Evolutionary conservation across 2,113 vertebrate species (phyloP), one percentile per base, ranked within the genome.

Genomic region (Pipa parva): DNA sequence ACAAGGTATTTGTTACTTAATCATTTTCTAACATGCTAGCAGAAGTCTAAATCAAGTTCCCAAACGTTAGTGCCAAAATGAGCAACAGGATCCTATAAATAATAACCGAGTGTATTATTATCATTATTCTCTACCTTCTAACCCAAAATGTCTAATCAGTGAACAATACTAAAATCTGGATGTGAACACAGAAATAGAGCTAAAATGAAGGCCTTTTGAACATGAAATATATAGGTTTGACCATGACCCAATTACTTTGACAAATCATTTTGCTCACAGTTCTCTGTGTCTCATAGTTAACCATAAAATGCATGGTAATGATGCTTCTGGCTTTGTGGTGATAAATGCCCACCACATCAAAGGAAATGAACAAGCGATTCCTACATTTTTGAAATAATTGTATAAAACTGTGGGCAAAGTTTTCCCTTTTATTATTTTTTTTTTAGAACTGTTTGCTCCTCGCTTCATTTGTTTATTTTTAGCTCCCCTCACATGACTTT

Each of bases 161-260:
- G 18, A 6, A 55, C 26, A 55, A n/a, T 55, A 27, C 13, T 12
- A 28, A 55, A 28, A 15, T 13, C 27, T n/a, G 25, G n/a, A 27
- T 59, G 13, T 37, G 24, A 18, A 61, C n/a, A 29, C 11, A n/a
- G 29, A 63, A 63, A 24, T 12, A 36, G 22, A 24, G 7, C 6
- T 9, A 37, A 37, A 51, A 25, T 17, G 17, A 27, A 25, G 17
- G 15, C 17, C 58, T 48, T 18, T 42, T 55, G 13, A 58, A 48
- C 64, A 59, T 37, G 46, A 50, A 50, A 50, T 46, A 22, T 58
- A 5, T 57, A 15, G 7, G 20, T 17, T n/a, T 59, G 28, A 52
- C 65, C 56, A 51, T 29, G 12, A 68, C 65, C 56, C 45, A 68
- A 18, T 63, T 63, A 29, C 60, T 49, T 31, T 45, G 18, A 63